phyloP scores from a whole-genome alignment of 1,140 invertebrate species.

The Trissolcus basalis region DNA sequence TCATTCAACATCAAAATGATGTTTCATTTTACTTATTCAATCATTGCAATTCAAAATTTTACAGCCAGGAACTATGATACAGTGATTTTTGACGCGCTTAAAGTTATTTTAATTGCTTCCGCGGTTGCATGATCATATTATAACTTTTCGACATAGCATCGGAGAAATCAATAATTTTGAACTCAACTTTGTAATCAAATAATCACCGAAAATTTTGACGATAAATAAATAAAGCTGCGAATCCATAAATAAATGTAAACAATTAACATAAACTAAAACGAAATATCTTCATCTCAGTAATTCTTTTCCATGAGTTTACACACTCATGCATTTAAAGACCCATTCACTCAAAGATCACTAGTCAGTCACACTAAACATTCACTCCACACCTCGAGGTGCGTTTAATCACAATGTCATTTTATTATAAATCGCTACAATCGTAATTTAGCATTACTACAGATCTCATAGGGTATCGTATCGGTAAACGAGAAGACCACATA shows the following conservation, averaged over 20 bases:
- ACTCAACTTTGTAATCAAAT: too few relatives aligned
- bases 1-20: too few relatives aligned
- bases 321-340: constrained; percentile 45
- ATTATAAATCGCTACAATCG: constrained; percentile 73
- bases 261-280: constrained; percentile 15
- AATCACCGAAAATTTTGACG: neutral
- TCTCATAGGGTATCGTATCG: constrained; percentile 62
- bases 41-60: too few relatives aligned
- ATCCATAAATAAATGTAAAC: constrained; percentile 43
- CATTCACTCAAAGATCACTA: constrained; percentile 46
- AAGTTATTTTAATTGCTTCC: too few relatives aligned
- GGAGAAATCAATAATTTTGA: too few relatives aligned
- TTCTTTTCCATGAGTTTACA: constrained; percentile 47
- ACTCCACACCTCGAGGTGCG: constrained; percentile 59
- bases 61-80: too few relatives aligned
- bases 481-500: constrained; percentile 58
- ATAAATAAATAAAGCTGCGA: constrained; percentile 5
- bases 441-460: constrained; percentile 68
- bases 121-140: too few relatives aligned
- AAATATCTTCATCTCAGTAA: constrained; percentile 43
- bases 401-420: constrained; percentile 71
- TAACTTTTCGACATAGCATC: too few relatives aligned
- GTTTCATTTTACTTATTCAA: too few relatives aligned
- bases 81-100: too few relatives aligned
- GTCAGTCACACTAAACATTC: constrained; percentile 53